Evolutionary conservation across 2,113 vertebrate genomes (phyloP).

Genomic region (Sorex fumeus): DNA sequence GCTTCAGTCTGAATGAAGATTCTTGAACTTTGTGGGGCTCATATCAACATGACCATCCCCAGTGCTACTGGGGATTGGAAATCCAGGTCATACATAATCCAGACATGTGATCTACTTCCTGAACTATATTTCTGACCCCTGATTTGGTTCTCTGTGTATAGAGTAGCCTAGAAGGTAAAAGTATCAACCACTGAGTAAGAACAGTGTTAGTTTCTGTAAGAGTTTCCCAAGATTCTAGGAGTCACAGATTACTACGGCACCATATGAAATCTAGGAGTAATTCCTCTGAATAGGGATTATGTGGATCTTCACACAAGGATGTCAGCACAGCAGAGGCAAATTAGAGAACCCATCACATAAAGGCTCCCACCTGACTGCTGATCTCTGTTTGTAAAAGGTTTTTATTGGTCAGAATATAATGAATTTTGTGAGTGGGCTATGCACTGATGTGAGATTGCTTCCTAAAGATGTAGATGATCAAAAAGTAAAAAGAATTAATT

Average conservation of each 20-base stretch:
- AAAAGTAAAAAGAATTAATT: background rate
- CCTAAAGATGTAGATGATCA: background rate
- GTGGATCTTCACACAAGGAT: background rate
- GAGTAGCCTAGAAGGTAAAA: slow-evolving; percentile 19
- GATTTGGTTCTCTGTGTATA: background rate
- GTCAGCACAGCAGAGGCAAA: background rate
- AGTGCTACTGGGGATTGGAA: too few relatives aligned
- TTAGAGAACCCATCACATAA: background rate
- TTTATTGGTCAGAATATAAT: background rate
- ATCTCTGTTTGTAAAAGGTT: background rate
- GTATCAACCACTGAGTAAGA: background rate
- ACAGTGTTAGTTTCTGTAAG: background rate
- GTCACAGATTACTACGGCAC: background rate
- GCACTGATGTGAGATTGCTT: background rate
- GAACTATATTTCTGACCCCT: too few relatives aligned
- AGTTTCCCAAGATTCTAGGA: background rate
- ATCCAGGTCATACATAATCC: too few relatives aligned
- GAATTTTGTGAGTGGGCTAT: background rate
- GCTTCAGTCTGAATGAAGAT: too few relatives aligned
- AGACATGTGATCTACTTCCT: too few relatives aligned
- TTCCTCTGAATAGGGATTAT: too few relatives aligned
- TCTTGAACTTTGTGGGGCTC: too few relatives aligned
- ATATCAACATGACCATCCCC: too few relatives aligned
- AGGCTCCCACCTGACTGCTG: background rate
- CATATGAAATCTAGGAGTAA: background rate